Evolutionary conservation across 2,888 invertebrate species (phyloP), one percentile per base, ranked within the genome.

Genomic region (Habroteleia sp.): DNA sequence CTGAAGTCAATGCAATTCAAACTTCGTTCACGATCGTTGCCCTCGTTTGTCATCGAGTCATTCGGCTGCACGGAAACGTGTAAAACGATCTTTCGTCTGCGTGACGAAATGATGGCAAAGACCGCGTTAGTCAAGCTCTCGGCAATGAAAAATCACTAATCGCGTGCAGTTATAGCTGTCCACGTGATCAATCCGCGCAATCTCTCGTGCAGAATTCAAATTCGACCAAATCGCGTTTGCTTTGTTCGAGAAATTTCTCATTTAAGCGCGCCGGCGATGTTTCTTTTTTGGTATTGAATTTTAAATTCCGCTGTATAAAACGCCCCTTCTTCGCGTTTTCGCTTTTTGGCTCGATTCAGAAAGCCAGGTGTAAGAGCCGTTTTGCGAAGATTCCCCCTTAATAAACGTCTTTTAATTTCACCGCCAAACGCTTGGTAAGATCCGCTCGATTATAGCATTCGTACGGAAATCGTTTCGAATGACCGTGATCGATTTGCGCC

Each of bases 351-450:
- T n/a, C n/a, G 20, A 20, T 25, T n/a, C 35, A 6, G 20, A 17
- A 23, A 44, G 80, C 80, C 83, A 83, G 83, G 80, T 83, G 83
- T 60, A 50, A 42, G 7, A 13, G 14, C 3, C 74, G 78, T 79
- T 79, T 66, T 44, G 25, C 25, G 76, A 79, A 79, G 78, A 63
- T 79, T 79, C 72, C 56, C 77, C 77, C 77, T 78, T 77, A 81
- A 81, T 83, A 74, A 82, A 73, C 79, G 77, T 58, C 75, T 79
- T 71, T 75, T 74, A 50, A 71, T 44, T 52, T 37, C 23, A n/a
- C 42, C 13, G 74, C 41, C 39, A 25, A 66, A 56, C 31, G 56
- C 33, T 44, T 23, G 56, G 13, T 56, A 48, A 62, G 41, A 27
- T 6, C 11, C 10, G 13, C 27, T 39, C 60, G 60, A 76, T 74